Percentiles rank a stretch among this genome's conserved stretches.
These are phyloP conservation scores for Esox niger DNA, from an alignment of 2,113 vertebrate species.

Conservation along the genomic window DNA sequence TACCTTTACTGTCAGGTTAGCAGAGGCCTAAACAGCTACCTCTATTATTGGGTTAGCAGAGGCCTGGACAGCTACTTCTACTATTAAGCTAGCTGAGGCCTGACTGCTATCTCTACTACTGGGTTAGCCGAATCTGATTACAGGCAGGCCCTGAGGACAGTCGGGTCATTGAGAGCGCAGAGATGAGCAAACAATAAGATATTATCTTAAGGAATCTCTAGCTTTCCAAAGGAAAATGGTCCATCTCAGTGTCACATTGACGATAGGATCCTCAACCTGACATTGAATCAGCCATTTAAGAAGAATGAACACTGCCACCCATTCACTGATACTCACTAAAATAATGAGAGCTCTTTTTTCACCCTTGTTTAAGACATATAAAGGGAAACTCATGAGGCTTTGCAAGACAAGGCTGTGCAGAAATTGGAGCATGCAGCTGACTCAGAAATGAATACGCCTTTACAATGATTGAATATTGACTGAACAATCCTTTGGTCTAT, in stretches of 20 bases:
- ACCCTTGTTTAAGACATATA: slow-evolving; percentile 79
- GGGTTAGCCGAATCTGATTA: slow-evolving; percentile 71
- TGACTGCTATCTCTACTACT: slow-evolving; percentile 67
- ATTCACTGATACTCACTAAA: slow-evolving; percentile 75
- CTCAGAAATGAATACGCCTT: slow-evolving; percentile 73
- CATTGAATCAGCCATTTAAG: slow-evolving; percentile 83
- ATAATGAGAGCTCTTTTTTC: slow-evolving; percentile 80
- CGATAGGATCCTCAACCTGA: slow-evolving; percentile 82
- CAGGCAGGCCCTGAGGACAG: slow-evolving; percentile 74
- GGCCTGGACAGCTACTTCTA: too few relatives aligned
- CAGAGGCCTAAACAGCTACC: too few relatives aligned
- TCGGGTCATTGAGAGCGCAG: slow-evolving; percentile 76
- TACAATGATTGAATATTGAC: slow-evolving; percentile 72
- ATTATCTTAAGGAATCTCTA: slow-evolving; percentile 83
- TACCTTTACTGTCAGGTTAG: too few relatives aligned
- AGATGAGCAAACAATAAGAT: slow-evolving; percentile 81
- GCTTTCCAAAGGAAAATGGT: slow-evolving; percentile 81
- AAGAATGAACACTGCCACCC: slow-evolving; percentile 75
- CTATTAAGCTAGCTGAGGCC: too few relatives aligned
- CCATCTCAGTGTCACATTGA: slow-evolving; percentile 80
- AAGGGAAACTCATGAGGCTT: slow-evolving; percentile 75
- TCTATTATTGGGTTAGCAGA: too few relatives aligned
- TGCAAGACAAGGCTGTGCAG: slow-evolving; percentile 70
- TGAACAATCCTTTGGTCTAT: slow-evolving; percentile 66
- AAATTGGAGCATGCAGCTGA: slow-evolving; percentile 78